phyloP scores from a whole-genome alignment of 2,888 invertebrate genomes.

The Octonoba sinensis region DNA sequence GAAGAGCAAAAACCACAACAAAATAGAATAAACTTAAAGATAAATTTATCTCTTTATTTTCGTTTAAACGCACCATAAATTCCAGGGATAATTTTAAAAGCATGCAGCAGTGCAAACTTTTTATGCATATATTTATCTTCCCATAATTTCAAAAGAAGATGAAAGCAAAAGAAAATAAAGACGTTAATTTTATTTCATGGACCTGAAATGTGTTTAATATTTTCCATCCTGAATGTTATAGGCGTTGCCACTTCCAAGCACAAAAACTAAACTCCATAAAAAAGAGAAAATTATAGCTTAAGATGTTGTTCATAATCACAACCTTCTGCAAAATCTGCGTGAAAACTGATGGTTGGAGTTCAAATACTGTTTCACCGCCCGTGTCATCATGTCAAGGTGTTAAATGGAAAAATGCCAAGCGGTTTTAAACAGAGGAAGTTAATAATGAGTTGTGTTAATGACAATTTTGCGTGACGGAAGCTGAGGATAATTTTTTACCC shows the following conservation, averaged over 20 bases:
- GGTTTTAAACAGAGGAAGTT: conserved; percentile 46
- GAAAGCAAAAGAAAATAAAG: conserved; percentile 2
- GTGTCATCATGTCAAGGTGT: conserved; percentile 47
- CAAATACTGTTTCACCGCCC: conserved; percentile 26
- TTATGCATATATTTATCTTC: too few species aligned
- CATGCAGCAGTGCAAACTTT: too few species aligned
- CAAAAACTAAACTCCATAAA: conserved; percentile 33
- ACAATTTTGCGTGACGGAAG: conserved; percentile 39
- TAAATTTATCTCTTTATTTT: too few species aligned
- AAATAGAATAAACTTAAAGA: too few species aligned
- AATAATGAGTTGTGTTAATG: conserved; percentile 57
- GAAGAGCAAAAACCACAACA: too few species aligned
- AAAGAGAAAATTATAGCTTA: conserved; percentile 38
- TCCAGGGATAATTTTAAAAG: too few species aligned
- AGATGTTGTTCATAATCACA: conserved; percentile 24
- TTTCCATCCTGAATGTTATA: conserved; percentile 34
- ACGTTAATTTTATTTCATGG: conserved; percentile 7
- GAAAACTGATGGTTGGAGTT: conserved; percentile 50
- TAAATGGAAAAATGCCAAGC: conserved; percentile 39
- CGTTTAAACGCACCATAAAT: too few species aligned
- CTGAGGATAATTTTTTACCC: conserved; percentile 32
- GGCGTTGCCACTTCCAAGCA: conserved; percentile 39
- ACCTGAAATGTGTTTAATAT: conserved; percentile 21
- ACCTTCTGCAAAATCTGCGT: conserved; percentile 53
- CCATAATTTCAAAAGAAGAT: too few species aligned